Conservation (phyloP, 2,113 vertebrate genomes). For the Numenius arquata region DNA sequence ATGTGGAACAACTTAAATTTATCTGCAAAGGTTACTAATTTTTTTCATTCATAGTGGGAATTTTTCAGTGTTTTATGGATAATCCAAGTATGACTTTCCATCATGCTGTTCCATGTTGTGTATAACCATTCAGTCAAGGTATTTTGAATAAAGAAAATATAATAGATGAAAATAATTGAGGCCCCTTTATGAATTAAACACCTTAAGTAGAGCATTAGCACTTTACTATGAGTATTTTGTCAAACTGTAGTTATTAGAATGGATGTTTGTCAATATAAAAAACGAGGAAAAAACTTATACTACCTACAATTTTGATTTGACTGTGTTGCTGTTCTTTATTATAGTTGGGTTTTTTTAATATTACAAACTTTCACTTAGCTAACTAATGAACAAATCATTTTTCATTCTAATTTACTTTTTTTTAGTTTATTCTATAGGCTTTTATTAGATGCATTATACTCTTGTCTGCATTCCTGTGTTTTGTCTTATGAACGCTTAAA, state of each 20-base stretch:
- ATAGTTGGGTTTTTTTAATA: background rate
- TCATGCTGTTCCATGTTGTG: background rate
- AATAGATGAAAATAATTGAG: background rate
- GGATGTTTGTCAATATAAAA: background rate
- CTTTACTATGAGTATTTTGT: background rate
- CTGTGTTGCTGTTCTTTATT: background rate
- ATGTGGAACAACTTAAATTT: background rate
- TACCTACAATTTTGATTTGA: background rate
- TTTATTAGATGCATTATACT: background rate
- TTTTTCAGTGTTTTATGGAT: background rate
- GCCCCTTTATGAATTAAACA: background rate
- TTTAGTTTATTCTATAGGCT: background rate
- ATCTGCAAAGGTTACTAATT: background rate
- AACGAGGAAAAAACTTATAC: background rate
- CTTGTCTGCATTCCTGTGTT: background rate
- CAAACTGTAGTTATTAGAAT: background rate
- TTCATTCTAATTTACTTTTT: background rate
- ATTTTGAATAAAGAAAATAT: background rate
- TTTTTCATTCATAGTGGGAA: background rate
- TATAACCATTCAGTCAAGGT: background rate
- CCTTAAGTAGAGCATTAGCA: background rate
- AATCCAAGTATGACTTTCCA: background rate
- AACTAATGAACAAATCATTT: background rate
- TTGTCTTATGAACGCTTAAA: background rate
- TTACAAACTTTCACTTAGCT: background rate